phyloP scores from a whole-genome alignment of 1,140 invertebrate genomes.

The Zaprionus gabonicus region DNA sequence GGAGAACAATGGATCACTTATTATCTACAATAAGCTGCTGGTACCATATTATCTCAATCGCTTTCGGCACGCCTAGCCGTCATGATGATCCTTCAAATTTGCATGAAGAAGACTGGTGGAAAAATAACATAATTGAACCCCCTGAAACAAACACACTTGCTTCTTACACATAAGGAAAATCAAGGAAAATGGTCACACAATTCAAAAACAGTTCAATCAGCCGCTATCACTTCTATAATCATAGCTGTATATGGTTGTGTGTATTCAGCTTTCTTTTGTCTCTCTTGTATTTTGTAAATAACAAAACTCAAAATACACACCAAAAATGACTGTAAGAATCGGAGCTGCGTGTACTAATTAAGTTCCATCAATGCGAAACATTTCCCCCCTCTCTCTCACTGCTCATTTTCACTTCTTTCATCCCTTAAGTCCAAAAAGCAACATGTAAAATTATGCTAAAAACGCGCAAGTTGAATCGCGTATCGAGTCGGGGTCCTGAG shows the following conservation, averaged over 20 bases:
- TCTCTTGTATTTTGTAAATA: constrained; percentile 2
- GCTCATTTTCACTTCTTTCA: background rate
- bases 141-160: too few relatives aligned
- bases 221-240: too few relatives aligned
- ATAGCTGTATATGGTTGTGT: too few relatives aligned
- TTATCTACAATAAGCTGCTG: constrained; percentile 94
- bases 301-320: constrained; percentile 14
- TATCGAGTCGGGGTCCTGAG: constrained; percentile 13
- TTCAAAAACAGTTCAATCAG: too few relatives aligned
- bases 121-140: constrained; percentile 35
- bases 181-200: too few relatives aligned
- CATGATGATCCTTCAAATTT: constrained; percentile 56
- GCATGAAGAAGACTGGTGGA: constrained; percentile 64
- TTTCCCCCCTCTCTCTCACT: background rate
- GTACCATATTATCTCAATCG: constrained; percentile 91
- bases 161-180: too few relatives aligned
- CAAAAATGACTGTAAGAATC: constrained; percentile 1
- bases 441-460: constrained; percentile 57
- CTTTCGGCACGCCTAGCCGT: too few relatives aligned
- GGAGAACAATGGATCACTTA: constrained; percentile 94
- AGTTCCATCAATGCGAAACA: constrained; percentile 40
- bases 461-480: constrained; percentile 17
- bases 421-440: constrained; percentile 5
- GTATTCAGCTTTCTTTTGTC: too few relatives aligned
- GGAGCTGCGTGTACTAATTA: constrained; percentile 49